Percentiles rank a stretch among this genome's conserved stretches.
Evolutionary conservation across 2,113 vertebrate genomes (phyloP).

Genomic region (Cochlearius cochlearius): DNA sequence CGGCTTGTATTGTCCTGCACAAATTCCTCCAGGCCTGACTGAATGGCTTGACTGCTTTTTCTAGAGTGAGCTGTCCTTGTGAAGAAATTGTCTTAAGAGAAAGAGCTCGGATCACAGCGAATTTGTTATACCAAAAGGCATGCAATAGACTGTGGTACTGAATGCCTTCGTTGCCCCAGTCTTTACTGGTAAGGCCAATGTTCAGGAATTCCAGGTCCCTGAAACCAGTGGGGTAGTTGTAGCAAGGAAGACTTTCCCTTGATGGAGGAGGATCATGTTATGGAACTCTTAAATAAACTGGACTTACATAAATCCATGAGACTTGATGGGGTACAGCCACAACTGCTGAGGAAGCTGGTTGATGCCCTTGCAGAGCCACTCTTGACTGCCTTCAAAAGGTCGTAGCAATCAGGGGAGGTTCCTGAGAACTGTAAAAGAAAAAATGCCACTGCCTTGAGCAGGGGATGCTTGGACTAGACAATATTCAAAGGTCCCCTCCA

Average conservation of each 20-base stretch:
- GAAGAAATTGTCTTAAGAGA: neutral
- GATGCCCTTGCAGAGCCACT: neutral
- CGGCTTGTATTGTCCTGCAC: neutral
- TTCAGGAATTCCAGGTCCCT: neutral
- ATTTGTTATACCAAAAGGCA: neutral
- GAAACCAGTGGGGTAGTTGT: neutral
- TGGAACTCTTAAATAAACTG: neutral
- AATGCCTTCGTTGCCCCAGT: accelerated
- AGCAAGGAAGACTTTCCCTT: neutral
- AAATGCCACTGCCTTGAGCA: neutral
- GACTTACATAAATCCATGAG: neutral
- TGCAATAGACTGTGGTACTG: neutral
- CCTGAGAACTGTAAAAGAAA: neutral
- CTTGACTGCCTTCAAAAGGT: neutral
- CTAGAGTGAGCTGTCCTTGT: neutral
- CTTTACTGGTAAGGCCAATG: neutral
- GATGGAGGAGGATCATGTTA: neutral
- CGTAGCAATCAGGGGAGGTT: accelerated
- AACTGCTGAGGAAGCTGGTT: neutral
- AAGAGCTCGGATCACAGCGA: accelerated
- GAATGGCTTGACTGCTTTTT: neutral
- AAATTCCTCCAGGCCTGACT: neutral
- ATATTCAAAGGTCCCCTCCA: neutral
- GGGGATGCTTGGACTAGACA: neutral
- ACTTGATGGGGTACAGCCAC: neutral